These are phyloP conservation scores for Nautilus pompilius DNA, from an alignment of 1,140 invertebrate species.

Conservation along the genomic window DNA sequence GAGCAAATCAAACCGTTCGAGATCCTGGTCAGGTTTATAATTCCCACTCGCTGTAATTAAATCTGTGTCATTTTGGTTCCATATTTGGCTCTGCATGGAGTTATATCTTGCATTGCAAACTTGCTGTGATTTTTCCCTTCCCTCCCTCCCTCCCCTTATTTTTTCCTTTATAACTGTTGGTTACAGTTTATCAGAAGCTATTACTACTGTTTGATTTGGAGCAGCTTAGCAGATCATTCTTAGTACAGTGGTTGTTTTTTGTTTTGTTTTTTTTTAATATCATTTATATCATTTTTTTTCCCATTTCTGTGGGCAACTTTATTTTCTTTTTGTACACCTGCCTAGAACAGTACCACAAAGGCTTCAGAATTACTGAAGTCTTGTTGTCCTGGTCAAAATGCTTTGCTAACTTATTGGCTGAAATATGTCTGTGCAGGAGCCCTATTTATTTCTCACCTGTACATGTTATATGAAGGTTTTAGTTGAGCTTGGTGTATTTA, in stretches of 20 bases:
- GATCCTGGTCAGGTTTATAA: too few relatives aligned
- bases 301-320: not conserved
- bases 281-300: not conserved
- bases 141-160: not conserved
- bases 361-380: too few relatives aligned
- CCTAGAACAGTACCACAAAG: not conserved
- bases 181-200: too few relatives aligned
- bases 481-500: slow-evolving; percentile 7
- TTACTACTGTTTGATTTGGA: too few relatives aligned
- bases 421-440: not conserved
- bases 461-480: not conserved
- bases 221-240: too few relatives aligned
- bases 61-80: too few relatives aligned
- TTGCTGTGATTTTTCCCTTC: slow-evolving; percentile 1
- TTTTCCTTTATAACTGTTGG: too few relatives aligned
- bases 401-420: not conserved
- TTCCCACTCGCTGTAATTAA: too few relatives aligned
- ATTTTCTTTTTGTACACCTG: not conserved
- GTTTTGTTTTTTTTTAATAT: not conserved
- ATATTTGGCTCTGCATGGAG: too few relatives aligned
- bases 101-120: not conserved
- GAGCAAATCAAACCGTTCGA: too few relatives aligned
- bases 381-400: not conserved
- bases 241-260: not conserved
- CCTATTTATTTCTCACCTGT: slow-evolving; percentile 3